Evolutionary conservation across 2,797 vertebrate genomes (phyloP), one percentile per base, ranked within the genome.

Genomic region (Tarsius wallacei): DNA sequence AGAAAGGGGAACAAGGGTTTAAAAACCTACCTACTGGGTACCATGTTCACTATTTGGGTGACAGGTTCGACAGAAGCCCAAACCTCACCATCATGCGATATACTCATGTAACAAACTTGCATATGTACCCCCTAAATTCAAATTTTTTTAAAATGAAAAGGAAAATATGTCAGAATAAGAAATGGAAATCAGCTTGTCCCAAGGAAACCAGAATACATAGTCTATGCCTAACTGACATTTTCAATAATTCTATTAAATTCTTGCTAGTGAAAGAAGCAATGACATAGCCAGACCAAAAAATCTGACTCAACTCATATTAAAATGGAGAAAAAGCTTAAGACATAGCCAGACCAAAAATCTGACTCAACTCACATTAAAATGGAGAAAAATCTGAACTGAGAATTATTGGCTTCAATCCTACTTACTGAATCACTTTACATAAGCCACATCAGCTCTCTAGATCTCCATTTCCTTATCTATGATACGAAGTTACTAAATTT

Each of bases 311-410:
- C 31, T 93, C 49, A 55, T 0, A 6, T 2, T 36, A 42, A 51
- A 47, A 22, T 28, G n/a, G 31, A 7, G 16, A 24, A 59, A 78
- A 31, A 24, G 9, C 51, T 81, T 80, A 90, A 70, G 36, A 51
- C 14, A 21, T 28, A 64, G 68, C 33, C 76, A 82, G 53, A 74
- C 24, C 77, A 93, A 94, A 94, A 33, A 71, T 70, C 85, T 53
- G 47, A 64, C 0, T 3, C n/a, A 82, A 77, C 31, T 93, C 49
- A 55, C 0, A 6, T 2, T 36, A 42, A 51, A 47, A 22, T 28
- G n/a, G 31, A 7, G 16, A 24, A 59, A 78, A 31, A 24, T 13
- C 26, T 63, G 24, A 70, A n/a, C 53, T 42, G 70, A 53, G 59
- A 90, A 61, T 63, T 76, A 74, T 0, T 63, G 26, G 68, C 42